Evolutionary conservation across 1,140 invertebrate genomes (phyloP), one percentile per base, ranked within the genome.

Genomic region (Saccostrea cuccullata): DNA sequence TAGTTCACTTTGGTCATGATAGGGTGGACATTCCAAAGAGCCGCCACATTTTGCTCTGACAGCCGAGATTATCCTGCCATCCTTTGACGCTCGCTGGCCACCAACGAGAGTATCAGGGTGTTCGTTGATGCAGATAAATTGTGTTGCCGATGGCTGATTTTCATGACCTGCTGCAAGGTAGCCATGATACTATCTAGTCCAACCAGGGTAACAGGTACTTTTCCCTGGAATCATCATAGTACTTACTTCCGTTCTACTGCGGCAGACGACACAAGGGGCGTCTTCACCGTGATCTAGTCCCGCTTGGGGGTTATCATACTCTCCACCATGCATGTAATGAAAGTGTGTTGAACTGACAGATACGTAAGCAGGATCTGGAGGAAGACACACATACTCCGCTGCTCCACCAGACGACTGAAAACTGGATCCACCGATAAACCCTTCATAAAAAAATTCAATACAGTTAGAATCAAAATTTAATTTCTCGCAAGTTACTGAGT

Each of bases 151-250:
- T n/a, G 73, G 13, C 23, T 0, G 0, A 26, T 6, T 23, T 13
- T 77, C 73, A 40, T 40, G 73, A 77, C 73, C 73, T 13, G 73
- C 36, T 77, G 73, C 73, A 26, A 77, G 73, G 36, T 77, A 77
- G 9, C 73, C 73, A 77, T 40, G 23, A 15, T 77, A 77, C n/a
- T 77, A 20, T 15, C 8, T 77, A n/a, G 23, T 77, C 73, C 73
- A 77, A n/a, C 36, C 36, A 26, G 23, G 73, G n/a, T 77, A 77
- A 40, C 73, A 77, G 17, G 23, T 77, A 23, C 36, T 77, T 40
- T 23, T 77, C 5, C 73, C 73, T 9, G 73, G 73, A 30, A 77
- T 26, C 23, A 77, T 26, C 73, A 77, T 20, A 77, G 23, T 77
- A 30, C 23, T 77, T 11, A 77, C 73, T n/a, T 36, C 30, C 30